A percentile compares a stretch with the other conserved stretches of the same genome.
Evolutionary conservation across 2,113 vertebrate species (phyloP).

Genomic region (Taurulus bubalis): DNA sequence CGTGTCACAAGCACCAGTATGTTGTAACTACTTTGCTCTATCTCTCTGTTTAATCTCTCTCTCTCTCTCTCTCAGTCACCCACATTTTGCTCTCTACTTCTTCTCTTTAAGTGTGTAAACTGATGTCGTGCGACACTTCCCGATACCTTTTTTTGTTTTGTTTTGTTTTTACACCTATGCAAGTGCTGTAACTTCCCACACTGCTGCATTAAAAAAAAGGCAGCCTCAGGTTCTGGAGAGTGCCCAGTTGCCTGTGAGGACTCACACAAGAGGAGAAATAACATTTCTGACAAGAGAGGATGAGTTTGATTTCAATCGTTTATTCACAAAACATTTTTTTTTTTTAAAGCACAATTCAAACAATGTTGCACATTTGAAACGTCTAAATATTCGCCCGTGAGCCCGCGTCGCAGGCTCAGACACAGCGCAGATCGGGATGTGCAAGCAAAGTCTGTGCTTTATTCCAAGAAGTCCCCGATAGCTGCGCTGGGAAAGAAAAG

Average conservation of each 20-base stretch:
- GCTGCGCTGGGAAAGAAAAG: conserved; percentile 52
- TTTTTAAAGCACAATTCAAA: conserved; percentile 63
- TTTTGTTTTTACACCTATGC: background rate
- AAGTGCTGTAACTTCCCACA: conserved; percentile 16
- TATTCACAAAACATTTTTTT: conserved; percentile 72
- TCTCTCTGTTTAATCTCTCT: conserved; percentile 8
- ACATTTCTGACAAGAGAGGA: conserved; percentile 56
- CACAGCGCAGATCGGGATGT: conserved; percentile 64
- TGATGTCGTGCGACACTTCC: conserved; percentile 43
- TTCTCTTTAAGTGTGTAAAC: background rate
- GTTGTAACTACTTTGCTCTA: conserved; percentile 29
- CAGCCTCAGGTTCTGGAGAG: conserved; percentile 1
- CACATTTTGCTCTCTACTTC: conserved; percentile 25
- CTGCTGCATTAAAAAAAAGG: conserved; percentile 16
- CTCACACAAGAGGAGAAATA: conserved; percentile 34
- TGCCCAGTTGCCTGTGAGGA: background rate
- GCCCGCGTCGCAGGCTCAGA: conserved; percentile 37
- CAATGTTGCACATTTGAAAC: conserved; percentile 62
- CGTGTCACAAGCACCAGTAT: conserved; percentile 46
- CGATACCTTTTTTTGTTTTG: conserved; percentile 1
- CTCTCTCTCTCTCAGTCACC: conserved; percentile 14
- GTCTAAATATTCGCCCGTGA: conserved; percentile 57
- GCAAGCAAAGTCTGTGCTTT: conserved; percentile 50
- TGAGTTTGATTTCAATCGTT: conserved; percentile 69
- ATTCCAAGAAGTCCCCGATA: conserved; percentile 62